phyloP scores from a whole-genome alignment of 2,797 vertebrate genomes.

The Meriones psammophilus region DNA sequence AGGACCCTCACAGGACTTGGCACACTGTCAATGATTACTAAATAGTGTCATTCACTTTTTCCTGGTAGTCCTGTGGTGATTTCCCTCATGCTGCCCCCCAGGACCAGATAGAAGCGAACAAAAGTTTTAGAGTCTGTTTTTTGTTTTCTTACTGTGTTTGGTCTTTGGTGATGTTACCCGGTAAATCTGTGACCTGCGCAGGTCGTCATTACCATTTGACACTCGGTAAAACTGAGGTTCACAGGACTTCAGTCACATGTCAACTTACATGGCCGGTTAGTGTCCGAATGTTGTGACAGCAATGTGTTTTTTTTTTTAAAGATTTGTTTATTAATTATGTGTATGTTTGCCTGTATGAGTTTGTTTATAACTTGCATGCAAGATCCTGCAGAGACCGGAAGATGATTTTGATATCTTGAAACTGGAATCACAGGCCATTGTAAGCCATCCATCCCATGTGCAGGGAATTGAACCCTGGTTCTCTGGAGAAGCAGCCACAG shows the following conservation, averaged over 20 bases:
- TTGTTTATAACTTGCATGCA: not conserved
- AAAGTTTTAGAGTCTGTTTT: not conserved
- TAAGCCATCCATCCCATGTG: no score
- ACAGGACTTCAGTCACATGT: fast-evolving
- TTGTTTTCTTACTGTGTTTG: not conserved
- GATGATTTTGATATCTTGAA: no score
- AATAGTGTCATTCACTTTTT: not conserved
- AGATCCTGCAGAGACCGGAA: not conserved
- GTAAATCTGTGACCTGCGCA: not conserved
- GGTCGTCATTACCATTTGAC: not conserved
- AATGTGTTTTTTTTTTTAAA: not conserved
- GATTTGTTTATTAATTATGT: no score
- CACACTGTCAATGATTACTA: not conserved
- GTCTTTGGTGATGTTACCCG: not conserved
- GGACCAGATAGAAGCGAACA: not conserved
- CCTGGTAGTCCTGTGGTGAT: not conserved
- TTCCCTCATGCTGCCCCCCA: fast-evolving
- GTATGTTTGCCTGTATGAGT: not conserved
- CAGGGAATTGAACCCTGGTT: not conserved
- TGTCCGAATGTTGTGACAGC: no score
- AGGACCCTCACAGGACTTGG: not conserved
- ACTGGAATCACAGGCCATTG: not conserved
- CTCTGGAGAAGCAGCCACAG: not conserved
- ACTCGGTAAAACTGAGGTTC: not conserved
- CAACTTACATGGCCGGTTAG: fast-evolving